phyloP scores from a whole-genome alignment of 2,888 invertebrate species.

The Fissipunctia ypsillon region DNA sequence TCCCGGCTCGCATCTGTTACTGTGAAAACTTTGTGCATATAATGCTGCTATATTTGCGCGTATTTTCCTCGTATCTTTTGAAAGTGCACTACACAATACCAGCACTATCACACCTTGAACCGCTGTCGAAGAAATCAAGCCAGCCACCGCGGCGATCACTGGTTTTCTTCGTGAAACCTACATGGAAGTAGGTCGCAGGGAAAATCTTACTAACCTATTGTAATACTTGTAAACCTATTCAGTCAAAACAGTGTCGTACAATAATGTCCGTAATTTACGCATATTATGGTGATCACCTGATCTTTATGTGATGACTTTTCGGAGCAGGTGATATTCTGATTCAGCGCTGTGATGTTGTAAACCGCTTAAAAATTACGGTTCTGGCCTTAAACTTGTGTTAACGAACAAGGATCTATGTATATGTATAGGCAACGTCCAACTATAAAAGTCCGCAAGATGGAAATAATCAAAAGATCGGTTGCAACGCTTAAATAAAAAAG shows the following conservation, averaged over 20 bases:
- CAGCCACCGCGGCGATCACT: slow-evolving; percentile 28
- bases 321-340: slow-evolving; percentile 29
- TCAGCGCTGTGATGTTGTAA: slow-evolving; percentile 29
- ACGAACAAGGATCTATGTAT: too few species aligned
- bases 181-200: slow-evolving; percentile 26
- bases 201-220: slow-evolving; percentile 42
- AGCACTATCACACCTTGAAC: slow-evolving; percentile 41
- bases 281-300: slow-evolving; percentile 34
- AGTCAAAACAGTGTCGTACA: slow-evolving; percentile 6
- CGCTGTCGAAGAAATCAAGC: slow-evolving; percentile 41
- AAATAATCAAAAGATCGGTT: slow-evolving; percentile 7
- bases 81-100: slow-evolving; percentile 37
- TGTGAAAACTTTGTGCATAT: slow-evolving; percentile 32
- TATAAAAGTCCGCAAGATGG: background rate
- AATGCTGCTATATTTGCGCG: slow-evolving; percentile 21
- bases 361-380: slow-evolving; percentile 15
- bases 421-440: slow-evolving; percentile 1
- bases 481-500: slow-evolving; percentile 8
- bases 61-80: slow-evolving; percentile 55
- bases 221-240: slow-evolving; percentile 32
- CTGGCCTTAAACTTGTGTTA: slow-evolving; percentile 6
- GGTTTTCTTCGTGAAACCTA: slow-evolving; percentile 36
- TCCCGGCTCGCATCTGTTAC: slow-evolving; percentile 27
- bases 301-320: slow-evolving; percentile 29
- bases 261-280: slow-evolving; percentile 25